These are phyloP conservation scores for Cercopithecus hamlyni DNA, from an alignment of 2,797 vertebrate species.

Conservation along the genomic window DNA sequence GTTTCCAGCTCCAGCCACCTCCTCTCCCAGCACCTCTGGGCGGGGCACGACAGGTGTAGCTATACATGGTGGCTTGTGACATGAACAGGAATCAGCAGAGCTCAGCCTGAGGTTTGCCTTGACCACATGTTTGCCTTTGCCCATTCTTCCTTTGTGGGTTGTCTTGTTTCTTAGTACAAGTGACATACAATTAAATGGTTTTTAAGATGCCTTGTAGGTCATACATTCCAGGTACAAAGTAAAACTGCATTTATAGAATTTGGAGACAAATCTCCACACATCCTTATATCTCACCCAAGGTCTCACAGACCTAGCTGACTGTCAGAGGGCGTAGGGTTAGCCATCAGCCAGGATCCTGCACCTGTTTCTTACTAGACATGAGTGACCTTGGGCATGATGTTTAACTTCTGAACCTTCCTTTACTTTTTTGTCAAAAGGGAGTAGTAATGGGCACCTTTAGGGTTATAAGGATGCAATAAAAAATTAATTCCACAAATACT, in stretches of 20 bases:
- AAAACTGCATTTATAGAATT: not conserved
- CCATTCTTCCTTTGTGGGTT: not conserved
- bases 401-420: not conserved
- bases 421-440: not conserved
- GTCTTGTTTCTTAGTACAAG: not conserved
- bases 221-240: not conserved
- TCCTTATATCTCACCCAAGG: not conserved
- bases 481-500: not conserved
- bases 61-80: rapidly evolving
- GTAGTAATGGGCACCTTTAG: not conserved
- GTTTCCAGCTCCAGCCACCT: not conserved
- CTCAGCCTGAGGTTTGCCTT: not conserved
- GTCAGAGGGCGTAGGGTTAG: not conserved
- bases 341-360: not conserved
- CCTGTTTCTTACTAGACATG: not conserved
- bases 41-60: no score
- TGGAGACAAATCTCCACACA: rapidly evolving
- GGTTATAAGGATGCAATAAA: not conserved
- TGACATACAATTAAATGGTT: not conserved
- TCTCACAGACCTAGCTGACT: not conserved
- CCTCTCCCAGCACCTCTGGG: not conserved
- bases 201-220: not conserved
- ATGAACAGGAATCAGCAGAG: not conserved
- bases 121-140: not conserved
- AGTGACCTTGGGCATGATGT: not conserved